These are phyloP conservation scores for Mirounga angustirostris DNA, from an alignment of 2,113 vertebrate genomes.

Conservation along the genomic window DNA sequence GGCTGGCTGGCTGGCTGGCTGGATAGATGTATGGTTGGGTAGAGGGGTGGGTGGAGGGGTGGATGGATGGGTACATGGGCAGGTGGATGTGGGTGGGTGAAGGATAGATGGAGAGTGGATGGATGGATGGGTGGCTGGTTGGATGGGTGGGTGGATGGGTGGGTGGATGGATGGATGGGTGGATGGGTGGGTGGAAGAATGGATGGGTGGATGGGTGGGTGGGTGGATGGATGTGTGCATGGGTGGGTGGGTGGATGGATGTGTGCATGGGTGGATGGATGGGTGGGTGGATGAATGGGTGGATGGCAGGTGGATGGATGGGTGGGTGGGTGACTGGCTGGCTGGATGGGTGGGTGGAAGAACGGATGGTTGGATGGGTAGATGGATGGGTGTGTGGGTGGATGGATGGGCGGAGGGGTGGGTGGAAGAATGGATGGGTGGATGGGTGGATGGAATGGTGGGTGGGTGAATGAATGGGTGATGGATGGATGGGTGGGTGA, in stretches of 20 bases:
- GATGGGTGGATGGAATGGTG: rapidly evolving
- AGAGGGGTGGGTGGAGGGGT: no score
- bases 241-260: not conserved
- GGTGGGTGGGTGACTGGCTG: no score
- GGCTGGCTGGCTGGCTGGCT: no score
- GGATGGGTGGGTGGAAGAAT: rapidly evolving
- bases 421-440: not conserved
- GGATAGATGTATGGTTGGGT: no score
- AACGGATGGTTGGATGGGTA: not conserved
- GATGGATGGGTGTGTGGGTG: rapidly evolving
- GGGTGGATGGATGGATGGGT: rapidly evolving
- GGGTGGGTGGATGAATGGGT: no score
- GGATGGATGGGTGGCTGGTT: not conserved
- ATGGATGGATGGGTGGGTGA: no score
- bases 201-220: rapidly evolving
- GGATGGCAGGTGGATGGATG: no score
- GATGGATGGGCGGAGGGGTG: rapidly evolving
- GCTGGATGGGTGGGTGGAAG: not conserved
- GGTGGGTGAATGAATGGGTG: rapidly evolving
- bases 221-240: no score
- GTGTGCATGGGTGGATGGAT: no score
- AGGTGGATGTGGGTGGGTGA: not conserved
- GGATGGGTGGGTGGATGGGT: no score
- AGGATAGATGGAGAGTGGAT: not conserved
- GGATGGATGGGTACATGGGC: no score